Conservation (phyloP, 53 echinoderm and acorn worm genomes). For the Holothuria scabra region DNA sequence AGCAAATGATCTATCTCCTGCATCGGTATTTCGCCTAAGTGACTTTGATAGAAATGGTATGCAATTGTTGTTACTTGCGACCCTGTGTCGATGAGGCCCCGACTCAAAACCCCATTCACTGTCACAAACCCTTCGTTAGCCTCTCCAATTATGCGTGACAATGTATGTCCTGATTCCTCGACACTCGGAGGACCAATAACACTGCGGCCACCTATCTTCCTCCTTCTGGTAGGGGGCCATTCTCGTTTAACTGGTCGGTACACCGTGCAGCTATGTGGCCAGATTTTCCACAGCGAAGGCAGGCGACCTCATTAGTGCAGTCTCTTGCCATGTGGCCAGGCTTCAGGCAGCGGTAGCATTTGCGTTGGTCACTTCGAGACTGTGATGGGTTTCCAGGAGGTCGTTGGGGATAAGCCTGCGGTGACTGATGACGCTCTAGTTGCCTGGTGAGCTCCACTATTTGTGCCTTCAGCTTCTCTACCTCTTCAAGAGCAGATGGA, state of each 20-base stretch:
- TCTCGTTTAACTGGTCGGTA: conserved; percentile 29
- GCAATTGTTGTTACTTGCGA: conserved; percentile 61
- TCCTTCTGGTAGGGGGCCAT: conserved; percentile 39
- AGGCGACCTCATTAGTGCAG: not conserved
- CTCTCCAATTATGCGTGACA: conserved; percentile 10
- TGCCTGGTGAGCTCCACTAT: not conserved
- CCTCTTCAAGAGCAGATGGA: not conserved
- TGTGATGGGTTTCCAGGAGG: not conserved
- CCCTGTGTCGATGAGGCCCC: conserved; percentile 60
- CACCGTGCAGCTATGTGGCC: not conserved
- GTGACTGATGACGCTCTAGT: not conserved
- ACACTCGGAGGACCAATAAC: not conserved
- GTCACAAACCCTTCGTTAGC: conserved; percentile 37
- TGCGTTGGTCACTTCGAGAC: not conserved
- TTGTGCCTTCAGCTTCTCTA: not conserved
- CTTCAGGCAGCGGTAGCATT: not conserved
- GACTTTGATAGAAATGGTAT: conserved; percentile 15
- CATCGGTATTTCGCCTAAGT: conserved; percentile 34
- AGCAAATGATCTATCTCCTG: conserved; percentile 32
- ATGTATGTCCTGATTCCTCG: not conserved
- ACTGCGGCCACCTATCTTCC: conserved; percentile 4
- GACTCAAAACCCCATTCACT: conserved; percentile 16
- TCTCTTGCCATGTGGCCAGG: not conserved
- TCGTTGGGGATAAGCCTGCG: not conserved
- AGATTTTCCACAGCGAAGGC: not conserved